phyloP scores from a whole-genome alignment of 92 coral and sea anemone species.

The Heteractis magnifica region DNA sequence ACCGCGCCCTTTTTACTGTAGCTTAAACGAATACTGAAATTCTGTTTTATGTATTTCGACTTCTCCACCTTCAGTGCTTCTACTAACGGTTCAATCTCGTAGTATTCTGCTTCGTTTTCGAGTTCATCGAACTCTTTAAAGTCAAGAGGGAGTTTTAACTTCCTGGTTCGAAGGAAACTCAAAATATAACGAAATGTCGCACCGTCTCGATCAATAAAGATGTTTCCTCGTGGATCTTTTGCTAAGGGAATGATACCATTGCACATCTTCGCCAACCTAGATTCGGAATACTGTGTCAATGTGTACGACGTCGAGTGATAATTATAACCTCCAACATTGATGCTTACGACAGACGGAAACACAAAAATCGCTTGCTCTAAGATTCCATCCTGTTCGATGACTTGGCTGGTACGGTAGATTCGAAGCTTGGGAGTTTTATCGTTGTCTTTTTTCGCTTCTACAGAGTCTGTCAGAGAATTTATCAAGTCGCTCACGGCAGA shows the following conservation, averaged over 20 bases:
- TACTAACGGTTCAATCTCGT: slow-evolving; percentile 43
- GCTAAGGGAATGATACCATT: slow-evolving; percentile 39
- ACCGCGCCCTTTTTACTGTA: slow-evolving; percentile 44
- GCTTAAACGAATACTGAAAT: slow-evolving; percentile 38
- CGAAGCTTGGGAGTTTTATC: slow-evolving; percentile 14
- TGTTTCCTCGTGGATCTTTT: slow-evolving; percentile 48
- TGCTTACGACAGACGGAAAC: slow-evolving; percentile 57
- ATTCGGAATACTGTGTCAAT: slow-evolving; percentile 60
- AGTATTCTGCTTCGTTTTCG: slow-evolving; percentile 58
- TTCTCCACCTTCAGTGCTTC: slow-evolving; percentile 43
- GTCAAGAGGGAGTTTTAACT: slow-evolving; percentile 48
- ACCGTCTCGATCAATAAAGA: slow-evolving; percentile 67
- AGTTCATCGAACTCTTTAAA: slow-evolving; percentile 55
- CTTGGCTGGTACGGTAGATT: slow-evolving; percentile 28
- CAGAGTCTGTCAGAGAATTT: slow-evolving; percentile 9
- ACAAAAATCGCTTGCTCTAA: slow-evolving; percentile 36
- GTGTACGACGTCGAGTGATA: slow-evolving; percentile 73
- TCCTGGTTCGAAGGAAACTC: slow-evolving; percentile 57
- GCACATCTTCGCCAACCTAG: slow-evolving; percentile 52
- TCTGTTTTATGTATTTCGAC: slow-evolving; percentile 17
- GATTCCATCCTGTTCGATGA: slow-evolving; percentile 33
- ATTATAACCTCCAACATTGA: slow-evolving; percentile 73
- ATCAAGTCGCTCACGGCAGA: slow-evolving; percentile 21
- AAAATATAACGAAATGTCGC: slow-evolving; percentile 54
- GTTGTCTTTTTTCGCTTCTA: slow-evolving; percentile 16